Conservation (phyloP, 2,113 vertebrate species). For the Sylvilagus bachmani region DNA sequence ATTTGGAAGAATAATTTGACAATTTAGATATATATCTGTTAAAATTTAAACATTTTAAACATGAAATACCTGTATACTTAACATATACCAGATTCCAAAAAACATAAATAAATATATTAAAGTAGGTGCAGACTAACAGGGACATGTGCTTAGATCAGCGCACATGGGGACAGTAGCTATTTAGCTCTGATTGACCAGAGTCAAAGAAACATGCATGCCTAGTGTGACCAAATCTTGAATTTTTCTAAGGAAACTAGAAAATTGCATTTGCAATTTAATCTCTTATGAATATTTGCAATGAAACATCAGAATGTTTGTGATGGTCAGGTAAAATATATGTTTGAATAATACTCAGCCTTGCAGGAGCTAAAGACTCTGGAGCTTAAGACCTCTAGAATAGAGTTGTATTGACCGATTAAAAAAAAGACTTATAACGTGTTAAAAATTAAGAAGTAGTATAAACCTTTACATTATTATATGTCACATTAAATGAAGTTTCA, state of each 20-base stretch:
- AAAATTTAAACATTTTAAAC: neutral
- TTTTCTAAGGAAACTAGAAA: slow-evolving; percentile 1
- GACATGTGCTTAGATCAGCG: neutral
- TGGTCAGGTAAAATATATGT: neutral
- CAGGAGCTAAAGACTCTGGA: neutral
- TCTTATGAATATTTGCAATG: neutral
- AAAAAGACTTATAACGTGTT: neutral
- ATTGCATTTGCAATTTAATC: neutral
- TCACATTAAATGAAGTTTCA: neutral
- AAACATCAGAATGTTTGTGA: neutral
- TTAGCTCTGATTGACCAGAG: neutral
- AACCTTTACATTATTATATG: neutral
- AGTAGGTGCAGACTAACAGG: neutral
- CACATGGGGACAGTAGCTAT: neutral
- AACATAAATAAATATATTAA: neutral
- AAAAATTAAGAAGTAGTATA: neutral
- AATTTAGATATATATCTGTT: neutral
- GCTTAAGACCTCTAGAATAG: neutral
- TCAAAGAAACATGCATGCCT: neutral
- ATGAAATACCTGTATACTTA: neutral
- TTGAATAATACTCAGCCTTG: neutral
- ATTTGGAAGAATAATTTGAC: neutral
- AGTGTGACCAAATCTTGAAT: neutral
- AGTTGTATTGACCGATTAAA: neutral
- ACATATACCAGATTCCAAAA: neutral